Evolutionary conservation across 2,888 invertebrate genomes (phyloP), one percentile per base, ranked within the genome.

Genomic region (Cenopis cana): DNA sequence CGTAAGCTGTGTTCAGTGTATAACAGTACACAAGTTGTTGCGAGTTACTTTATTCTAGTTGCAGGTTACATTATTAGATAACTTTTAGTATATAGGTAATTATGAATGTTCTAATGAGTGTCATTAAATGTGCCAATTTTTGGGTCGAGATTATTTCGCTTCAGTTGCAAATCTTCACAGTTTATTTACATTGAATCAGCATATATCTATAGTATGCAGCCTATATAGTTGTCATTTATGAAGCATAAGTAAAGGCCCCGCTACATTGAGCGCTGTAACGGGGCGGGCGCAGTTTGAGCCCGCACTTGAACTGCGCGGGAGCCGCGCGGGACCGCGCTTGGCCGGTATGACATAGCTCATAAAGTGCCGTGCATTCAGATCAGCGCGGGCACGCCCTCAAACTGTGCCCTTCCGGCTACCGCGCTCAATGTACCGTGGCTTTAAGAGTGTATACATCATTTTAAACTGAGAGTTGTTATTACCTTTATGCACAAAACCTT

Each of bases 401-500:
- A n/a, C n/a, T n/a, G n/a, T n/a, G n/a, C n/a, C n/a, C n/a, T n/a
- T n/a, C n/a, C n/a, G n/a, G n/a, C n/a, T n/a, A n/a, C n/a, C n/a
- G n/a, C n/a, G n/a, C n/a, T n/a, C n/a, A n/a, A n/a, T n/a, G n/a
- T n/a, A n/a, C n/a, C n/a, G n/a, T n/a, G n/a, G n/a, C n/a, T n/a
- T n/a, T 14, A 41, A 41, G 41, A 41, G 14, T 41, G 41, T 14
- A n/a, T 46, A 5, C 14, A 6, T 41, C 14, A 1, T 6, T 41
- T n/a, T n/a, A 41, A 62, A 12, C 8, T 61, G 61, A 6, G 38
- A 18, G 52, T 52, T 14, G 17, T 59, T 24, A 60, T 29, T 33
- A 67, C 36, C 67, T 50, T 17, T 50, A 57, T 69, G 57, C 69
- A 64, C 69, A 69, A 69, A 69, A 64, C 69, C 69, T 69, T 69